Evolutionary conservation across 2,888 invertebrate genomes (phyloP).

Genomic region (Sceliomorpha sp.): DNA sequence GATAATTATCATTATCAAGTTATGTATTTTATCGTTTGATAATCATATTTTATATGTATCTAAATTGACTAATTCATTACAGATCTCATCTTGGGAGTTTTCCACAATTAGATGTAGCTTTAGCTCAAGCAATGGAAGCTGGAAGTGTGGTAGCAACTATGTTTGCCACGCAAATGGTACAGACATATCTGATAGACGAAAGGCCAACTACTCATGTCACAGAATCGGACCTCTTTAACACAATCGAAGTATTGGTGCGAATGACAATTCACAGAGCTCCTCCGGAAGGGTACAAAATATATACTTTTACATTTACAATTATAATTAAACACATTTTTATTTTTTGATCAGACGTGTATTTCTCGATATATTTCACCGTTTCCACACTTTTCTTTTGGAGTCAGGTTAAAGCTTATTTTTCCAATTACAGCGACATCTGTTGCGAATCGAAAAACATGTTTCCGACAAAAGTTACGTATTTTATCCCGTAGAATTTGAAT

Average conservation of each 20-base stretch:
- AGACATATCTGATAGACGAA: constrained; percentile 92
- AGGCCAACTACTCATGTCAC: constrained; percentile 87
- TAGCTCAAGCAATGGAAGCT: constrained; percentile 93
- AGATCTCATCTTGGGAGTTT: constrained; percentile 83
- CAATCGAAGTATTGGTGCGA: constrained; percentile 90
- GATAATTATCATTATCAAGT: too few species aligned
- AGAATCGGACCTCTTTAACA: constrained; percentile 92
- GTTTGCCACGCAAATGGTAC: constrained; percentile 95
- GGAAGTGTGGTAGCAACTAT: constrained; percentile 90
- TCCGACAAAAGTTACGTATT: too few species aligned
- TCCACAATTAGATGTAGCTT: constrained; percentile 88
- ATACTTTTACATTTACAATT: too few species aligned
- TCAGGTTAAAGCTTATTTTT: too few species aligned
- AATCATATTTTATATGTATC: neutral
- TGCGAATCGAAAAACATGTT: too few species aligned
- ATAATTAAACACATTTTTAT: too few species aligned
- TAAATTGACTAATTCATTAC: constrained; percentile 13
- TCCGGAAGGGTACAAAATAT: constrained; percentile 89
- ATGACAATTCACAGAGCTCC: constrained; percentile 88
- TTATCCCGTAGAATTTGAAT: too few species aligned
- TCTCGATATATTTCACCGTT: too few species aligned
- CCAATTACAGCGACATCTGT: too few species aligned
- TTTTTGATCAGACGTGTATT: too few species aligned
- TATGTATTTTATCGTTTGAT: too few species aligned
- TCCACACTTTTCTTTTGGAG: too few species aligned